phyloP scores from a whole-genome alignment of 2,888 invertebrate genomes.

The Mantis religiosa region DNA sequence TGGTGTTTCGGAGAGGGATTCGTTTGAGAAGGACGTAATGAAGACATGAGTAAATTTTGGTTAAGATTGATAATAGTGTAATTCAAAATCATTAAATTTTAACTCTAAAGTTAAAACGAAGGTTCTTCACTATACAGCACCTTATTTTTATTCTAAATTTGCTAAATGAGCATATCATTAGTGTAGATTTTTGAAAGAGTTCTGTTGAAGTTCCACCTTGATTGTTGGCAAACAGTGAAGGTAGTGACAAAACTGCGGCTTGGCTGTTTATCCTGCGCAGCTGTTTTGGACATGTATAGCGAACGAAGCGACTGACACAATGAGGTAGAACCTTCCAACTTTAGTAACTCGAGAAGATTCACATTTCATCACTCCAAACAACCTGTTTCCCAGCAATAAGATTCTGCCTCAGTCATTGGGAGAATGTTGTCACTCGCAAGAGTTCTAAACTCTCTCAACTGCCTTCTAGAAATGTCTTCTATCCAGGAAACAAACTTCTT shows the following conservation, averaged over 20 bases:
- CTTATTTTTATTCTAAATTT: no score
- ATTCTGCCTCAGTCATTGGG: not conserved
- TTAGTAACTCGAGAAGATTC: not conserved
- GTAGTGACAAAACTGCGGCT: not conserved
- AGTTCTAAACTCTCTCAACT: not conserved
- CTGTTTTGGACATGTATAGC: not conserved
- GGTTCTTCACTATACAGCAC: no score
- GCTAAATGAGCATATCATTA: no score
- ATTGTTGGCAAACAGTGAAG: not conserved
- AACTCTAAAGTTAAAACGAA: no score
- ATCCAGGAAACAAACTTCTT: no score
- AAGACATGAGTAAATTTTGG: no score
- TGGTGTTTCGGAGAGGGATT: no score
- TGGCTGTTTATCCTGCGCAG: not conserved
- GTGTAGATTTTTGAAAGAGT: no score
- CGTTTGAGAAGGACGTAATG: no score
- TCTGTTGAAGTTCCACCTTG: not conserved
- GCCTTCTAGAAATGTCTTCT: no score
- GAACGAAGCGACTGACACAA: not conserved
- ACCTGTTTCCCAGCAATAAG: not conserved
- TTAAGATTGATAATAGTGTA: no score
- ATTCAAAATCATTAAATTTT: no score
- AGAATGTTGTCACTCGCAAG: not conserved
- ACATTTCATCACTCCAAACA: not conserved
- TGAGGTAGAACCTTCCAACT: not conserved